Conservation (phyloP, 2,113 vertebrate species). For the Pachyramphus minor region DNA sequence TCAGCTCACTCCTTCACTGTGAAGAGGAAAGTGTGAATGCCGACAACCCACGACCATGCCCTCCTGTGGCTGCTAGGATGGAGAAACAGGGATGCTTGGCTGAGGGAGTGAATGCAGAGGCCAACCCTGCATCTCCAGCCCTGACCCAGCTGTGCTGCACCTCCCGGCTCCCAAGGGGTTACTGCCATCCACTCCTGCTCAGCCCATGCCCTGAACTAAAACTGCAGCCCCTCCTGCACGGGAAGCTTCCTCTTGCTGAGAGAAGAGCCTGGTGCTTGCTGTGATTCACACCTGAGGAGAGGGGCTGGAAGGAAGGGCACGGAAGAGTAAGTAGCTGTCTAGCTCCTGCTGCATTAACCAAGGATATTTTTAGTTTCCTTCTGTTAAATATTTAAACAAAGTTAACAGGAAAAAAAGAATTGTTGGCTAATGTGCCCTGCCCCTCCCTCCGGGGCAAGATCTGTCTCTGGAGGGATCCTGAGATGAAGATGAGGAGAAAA, state of each 20-base stretch:
- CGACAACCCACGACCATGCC: neutral
- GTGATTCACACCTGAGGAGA: neutral
- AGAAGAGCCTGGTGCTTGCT: neutral
- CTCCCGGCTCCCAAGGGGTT: neutral
- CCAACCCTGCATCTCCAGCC: neutral
- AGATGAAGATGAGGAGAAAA: slow-evolving; percentile 54
- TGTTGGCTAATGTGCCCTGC: slow-evolving; percentile 51
- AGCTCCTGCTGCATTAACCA: slow-evolving; percentile 49
- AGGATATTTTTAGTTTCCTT: slow-evolving; percentile 66
- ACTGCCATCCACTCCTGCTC: neutral
- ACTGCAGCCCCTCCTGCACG: neutral
- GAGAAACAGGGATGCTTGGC: neutral
- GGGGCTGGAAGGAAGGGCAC: neutral
- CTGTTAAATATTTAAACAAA: slow-evolving; percentile 72
- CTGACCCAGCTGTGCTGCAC: neutral
- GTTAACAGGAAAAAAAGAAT: slow-evolving; percentile 38
- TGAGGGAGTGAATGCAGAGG: neutral
- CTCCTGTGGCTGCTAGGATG: neutral
- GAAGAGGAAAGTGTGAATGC: neutral
- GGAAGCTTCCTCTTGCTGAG: neutral
- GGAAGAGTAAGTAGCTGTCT: slow-evolving; percentile 14
- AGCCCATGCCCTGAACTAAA: neutral
- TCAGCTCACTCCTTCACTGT: neutral
- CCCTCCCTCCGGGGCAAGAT: slow-evolving; percentile 41
- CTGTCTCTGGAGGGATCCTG: slow-evolving; percentile 31